Evolutionary conservation across 2,797 vertebrate species (phyloP), one percentile per base, ranked within the genome.

Genomic region (Dermochelys coriacea): DNA sequence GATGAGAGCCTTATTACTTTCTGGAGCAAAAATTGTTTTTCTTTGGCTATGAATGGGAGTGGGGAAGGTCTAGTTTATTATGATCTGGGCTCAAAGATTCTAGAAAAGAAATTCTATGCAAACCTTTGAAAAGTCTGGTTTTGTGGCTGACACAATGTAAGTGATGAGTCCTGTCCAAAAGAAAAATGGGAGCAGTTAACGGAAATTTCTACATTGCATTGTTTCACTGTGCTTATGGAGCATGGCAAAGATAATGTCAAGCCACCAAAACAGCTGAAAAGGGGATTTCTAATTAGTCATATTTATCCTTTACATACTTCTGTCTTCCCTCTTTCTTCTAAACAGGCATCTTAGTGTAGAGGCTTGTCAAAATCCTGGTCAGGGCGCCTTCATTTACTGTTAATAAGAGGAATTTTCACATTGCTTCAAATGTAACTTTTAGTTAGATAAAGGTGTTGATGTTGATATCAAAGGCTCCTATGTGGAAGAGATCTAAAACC

Each of bases 351-450:
- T 91, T 93, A 95, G 80, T 95, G 81, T 54, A 94, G 92, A 93
- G 34, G 68, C 81, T 84, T 85, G 95, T 95, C 87, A 95, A 97
- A 96, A 95, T 95, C 41, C 94, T 98, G 97, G 96, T 97, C 97
- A 97, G 84, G 5, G 89, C 96, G 97, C 96, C 97, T 97, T 96
- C 97, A 94, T 98, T 97, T 98, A 97, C 91, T 94, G 85, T 97
- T 96, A 98, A 96, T 98, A 59, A 97, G 84, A 97, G 71, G 37
- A 95, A 95, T 98, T 99, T 99, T 99, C 98, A 98, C 98, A 98
- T 98, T 99, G 99, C 98, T 99, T 99, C 99, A 99, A 99, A 99
- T 98, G 97, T 97, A 98, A 97, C 92, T 96, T 71, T 96, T 93
- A 96, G 94, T 94, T 90, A 91, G 89, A 88, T 41, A 86, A 93